Evolutionary conservation across 1,140 invertebrate genomes (phyloP).

Genomic region (Mamestra configurata): DNA sequence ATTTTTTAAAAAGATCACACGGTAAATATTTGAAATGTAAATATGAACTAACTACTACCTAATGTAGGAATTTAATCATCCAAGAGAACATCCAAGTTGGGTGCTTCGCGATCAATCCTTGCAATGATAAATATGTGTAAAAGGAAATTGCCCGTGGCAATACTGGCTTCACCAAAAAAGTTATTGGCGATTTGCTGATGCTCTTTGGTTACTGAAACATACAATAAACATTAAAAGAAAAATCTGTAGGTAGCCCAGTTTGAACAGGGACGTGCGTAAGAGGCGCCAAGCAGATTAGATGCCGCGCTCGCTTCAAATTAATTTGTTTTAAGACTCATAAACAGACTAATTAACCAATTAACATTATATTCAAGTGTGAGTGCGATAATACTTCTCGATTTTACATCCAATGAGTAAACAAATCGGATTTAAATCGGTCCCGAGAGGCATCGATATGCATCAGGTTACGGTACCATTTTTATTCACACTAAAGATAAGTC

Average conservation of each 20-base stretch:
- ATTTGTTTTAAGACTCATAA: conserved; percentile 65
- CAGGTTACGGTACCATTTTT: conserved; percentile 19
- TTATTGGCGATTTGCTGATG: no score
- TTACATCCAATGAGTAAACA: conserved; percentile 52
- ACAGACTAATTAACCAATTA: conserved; percentile 69
- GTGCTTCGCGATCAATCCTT: no score
- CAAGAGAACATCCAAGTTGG: no score
- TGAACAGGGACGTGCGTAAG: conserved; percentile 52
- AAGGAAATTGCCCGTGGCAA: no score
- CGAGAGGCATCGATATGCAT: neutral
- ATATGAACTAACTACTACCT: no score
- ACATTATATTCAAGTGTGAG: conserved; percentile 58
- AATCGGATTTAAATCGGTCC: conserved; percentile 46
- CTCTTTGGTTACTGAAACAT: no score
- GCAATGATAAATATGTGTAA: no score
- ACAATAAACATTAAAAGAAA: no score
- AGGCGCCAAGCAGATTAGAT: conserved; percentile 67
- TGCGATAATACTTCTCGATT: conserved; percentile 30
- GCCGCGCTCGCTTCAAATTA: conserved; percentile 59
- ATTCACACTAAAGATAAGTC: conserved; percentile 21
- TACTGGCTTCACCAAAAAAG: no score
- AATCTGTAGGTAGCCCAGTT: conserved; percentile 52
- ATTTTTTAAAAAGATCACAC: no score
- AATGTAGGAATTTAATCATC: no score
- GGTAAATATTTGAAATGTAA: no score